Conservation (phyloP, 2,797 vertebrate genomes). For the Scolopax bukidnonensis region DNA sequence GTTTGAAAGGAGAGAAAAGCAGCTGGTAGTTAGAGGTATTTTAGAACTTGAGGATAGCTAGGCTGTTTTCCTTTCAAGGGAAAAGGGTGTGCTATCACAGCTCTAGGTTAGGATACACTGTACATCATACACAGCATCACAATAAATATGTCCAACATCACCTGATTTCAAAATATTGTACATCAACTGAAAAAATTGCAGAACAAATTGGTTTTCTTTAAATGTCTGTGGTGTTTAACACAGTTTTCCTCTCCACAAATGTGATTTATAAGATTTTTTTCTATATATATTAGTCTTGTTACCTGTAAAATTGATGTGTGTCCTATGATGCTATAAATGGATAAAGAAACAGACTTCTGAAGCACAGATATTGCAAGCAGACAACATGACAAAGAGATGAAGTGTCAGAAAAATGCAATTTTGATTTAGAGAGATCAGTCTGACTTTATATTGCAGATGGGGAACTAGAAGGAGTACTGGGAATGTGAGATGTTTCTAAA, state of each 20-base stretch:
- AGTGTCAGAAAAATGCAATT: constrained; percentile 41
- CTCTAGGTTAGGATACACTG: not conserved
- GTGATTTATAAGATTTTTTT: not conserved
- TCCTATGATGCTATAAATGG: not conserved
- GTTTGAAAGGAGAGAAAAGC: not conserved
- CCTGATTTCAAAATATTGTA: not conserved
- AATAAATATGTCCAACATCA: not conserved
- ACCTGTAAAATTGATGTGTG: constrained; percentile 28
- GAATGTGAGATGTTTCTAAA: constrained; percentile 3
- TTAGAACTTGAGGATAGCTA: not conserved
- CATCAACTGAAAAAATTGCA: not conserved
- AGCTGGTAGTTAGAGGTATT: not conserved
- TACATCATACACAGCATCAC: not conserved
- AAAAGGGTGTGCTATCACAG: not conserved
- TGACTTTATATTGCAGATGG: not conserved
- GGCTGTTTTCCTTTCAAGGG: not conserved
- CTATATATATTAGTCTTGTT: not conserved
- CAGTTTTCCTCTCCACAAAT: not conserved
- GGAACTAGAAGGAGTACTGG: not conserved
- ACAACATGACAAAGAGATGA: constrained; percentile 21
- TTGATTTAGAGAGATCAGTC: constrained; percentile 29
- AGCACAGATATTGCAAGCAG: not conserved
- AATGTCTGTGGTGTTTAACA: constrained; percentile 20
- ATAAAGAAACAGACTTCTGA: constrained; percentile 22
- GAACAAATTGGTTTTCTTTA: constrained; percentile 6